Evolutionary conservation across 2,113 vertebrate genomes (phyloP).

Genomic region (Candoia aspera): DNA sequence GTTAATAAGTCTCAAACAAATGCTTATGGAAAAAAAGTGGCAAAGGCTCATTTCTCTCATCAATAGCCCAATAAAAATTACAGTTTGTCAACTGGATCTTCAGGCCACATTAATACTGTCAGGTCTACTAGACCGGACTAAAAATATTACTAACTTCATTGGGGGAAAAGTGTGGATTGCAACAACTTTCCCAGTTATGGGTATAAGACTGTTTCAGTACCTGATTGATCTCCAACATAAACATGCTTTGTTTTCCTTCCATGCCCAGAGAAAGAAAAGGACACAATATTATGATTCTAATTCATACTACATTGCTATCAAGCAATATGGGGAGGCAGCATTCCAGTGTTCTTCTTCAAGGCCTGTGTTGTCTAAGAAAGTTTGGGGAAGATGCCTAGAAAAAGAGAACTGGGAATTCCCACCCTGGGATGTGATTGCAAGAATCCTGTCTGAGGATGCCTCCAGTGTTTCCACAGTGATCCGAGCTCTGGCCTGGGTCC

Average conservation of each 20-base stretch:
- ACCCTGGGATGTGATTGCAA: background rate
- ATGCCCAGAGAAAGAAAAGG: background rate
- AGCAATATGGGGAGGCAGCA: background rate
- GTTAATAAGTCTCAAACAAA: background rate
- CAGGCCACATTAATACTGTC: background rate
- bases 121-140: background rate
- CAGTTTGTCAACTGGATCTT: background rate
- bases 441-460: background rate
- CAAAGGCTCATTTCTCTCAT: background rate
- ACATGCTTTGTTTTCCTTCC: background rate
- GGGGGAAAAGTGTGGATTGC: background rate
- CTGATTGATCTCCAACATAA: background rate
- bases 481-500: background rate
- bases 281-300: background rate
- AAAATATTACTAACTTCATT: background rate
- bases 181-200: background rate
- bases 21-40: background rate
- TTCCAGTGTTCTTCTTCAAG: background rate
- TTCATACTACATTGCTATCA: background rate
- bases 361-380: background rate
- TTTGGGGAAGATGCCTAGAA: background rate
- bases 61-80: background rate
- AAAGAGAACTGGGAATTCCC: background rate
- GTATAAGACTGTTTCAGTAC: background rate
- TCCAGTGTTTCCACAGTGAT: background rate